Percentiles rank a stretch among this genome's conserved stretches.
These are phyloP conservation scores for Calameuta idolon DNA, from an alignment of 2,888 invertebrate genomes.

Conservation along the genomic window DNA sequence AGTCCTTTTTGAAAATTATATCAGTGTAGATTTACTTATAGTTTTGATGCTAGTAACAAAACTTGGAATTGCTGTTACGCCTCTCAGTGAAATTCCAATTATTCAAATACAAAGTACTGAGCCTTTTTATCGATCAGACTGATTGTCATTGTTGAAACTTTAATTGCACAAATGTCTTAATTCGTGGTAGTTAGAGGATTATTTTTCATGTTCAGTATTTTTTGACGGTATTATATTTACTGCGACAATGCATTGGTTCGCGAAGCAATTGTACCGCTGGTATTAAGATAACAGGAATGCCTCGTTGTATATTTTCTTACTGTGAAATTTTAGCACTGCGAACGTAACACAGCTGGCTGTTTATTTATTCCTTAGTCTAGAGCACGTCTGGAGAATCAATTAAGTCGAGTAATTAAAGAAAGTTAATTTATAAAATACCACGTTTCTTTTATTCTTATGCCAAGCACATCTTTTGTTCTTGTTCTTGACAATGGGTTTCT, in stretches of 20 bases:
- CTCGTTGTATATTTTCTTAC: constrained; percentile 14
- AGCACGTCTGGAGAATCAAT: constrained; percentile 7
- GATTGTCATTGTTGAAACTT: background rate
- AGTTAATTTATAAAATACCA: background rate
- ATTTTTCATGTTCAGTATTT: background rate
- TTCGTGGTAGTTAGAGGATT: background rate
- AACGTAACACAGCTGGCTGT: constrained; percentile 36
- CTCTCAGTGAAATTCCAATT: background rate
- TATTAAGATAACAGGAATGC: background rate
- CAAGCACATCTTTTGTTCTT: background rate
- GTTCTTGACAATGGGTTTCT: background rate
- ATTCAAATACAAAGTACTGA: background rate
- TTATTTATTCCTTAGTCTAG: constrained; percentile 30
- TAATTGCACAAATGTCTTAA: background rate
- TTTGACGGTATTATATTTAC: background rate
- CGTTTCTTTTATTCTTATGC: background rate
- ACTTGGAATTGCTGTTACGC: background rate
- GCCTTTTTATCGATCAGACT: background rate
- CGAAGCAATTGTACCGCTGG: background rate
- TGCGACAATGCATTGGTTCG: background rate
- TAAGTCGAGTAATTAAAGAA: background rate
- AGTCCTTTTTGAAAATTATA: no score
- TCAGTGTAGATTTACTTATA: background rate
- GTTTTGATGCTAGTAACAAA: background rate
- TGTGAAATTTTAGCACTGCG: constrained; percentile 23